These are phyloP conservation scores for Muntiacus reevesi DNA, from an alignment of 2,113 vertebrate species.

Conservation along the genomic window DNA sequence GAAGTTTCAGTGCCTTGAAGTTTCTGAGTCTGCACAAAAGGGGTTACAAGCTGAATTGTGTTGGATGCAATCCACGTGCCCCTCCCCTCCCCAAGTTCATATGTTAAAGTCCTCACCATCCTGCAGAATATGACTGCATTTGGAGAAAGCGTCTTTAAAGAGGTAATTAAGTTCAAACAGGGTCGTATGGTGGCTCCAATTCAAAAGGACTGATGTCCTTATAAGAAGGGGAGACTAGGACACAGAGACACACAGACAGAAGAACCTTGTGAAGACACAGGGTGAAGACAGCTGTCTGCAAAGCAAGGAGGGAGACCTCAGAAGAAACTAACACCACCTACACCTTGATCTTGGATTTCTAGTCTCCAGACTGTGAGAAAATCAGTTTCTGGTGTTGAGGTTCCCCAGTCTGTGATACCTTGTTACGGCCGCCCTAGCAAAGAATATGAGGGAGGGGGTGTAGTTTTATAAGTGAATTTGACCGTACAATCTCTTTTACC, in stretches of 20 bases:
- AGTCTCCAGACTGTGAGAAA: neutral
- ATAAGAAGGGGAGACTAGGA: neutral
- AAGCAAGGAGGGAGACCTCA: neutral
- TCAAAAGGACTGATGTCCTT: neutral
- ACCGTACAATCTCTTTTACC: neutral
- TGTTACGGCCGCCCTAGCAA: neutral
- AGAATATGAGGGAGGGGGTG: fast-evolving
- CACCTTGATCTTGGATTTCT: neutral
- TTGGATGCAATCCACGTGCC: neutral
- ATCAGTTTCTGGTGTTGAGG: neutral
- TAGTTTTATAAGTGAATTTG: neutral
- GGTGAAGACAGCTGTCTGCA: neutral
- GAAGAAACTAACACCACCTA: neutral
- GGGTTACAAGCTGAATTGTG: neutral
- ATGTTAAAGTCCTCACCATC: neutral
- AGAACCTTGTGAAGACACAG: neutral
- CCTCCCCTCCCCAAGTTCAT: neutral
- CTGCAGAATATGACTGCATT: neutral
- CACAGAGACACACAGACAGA: neutral
- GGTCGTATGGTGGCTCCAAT: neutral
- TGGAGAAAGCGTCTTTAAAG: neutral
- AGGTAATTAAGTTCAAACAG: neutral
- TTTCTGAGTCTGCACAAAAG: neutral
- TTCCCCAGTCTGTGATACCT: neutral
- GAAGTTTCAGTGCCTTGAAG: neutral